Conservation (phyloP, 2,888 invertebrate species). For the Electrophaes corylata region DNA sequence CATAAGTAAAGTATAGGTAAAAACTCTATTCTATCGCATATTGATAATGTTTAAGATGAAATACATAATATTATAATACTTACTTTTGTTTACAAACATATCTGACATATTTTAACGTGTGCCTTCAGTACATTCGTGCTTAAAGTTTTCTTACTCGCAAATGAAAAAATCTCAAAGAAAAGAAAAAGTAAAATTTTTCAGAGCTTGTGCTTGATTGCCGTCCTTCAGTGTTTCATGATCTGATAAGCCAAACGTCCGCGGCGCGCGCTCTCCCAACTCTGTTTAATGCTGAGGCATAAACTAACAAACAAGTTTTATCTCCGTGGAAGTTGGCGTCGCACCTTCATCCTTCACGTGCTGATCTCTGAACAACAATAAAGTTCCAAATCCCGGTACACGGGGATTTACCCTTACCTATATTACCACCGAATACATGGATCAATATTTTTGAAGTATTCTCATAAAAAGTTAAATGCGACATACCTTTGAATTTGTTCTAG, state of each 20-base stretch:
- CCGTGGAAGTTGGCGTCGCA: constrained; percentile 68
- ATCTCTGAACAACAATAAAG: constrained; percentile 75
- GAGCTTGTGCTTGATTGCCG: constrained; percentile 38
- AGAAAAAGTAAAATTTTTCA: constrained; percentile 40
- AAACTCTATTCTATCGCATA: no score
- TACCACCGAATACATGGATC: constrained; percentile 19
- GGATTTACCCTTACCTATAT: constrained; percentile 55
- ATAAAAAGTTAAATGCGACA: constrained; percentile 13
- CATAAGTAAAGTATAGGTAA: no score
- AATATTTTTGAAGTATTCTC: constrained; percentile 24
- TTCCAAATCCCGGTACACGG: constrained; percentile 53
- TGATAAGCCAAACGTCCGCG: constrained; percentile 51
- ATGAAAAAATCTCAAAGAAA: constrained; percentile 36
- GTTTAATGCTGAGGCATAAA: constrained; percentile 62
- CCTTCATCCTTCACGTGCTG: constrained; percentile 79
- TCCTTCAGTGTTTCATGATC: constrained; percentile 50
- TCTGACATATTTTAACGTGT: constrained; percentile 37
- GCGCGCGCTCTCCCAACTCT: constrained; percentile 47
- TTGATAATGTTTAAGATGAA: no score
- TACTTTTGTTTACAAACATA: constrained; percentile 1
- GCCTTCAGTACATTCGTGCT: constrained; percentile 25
- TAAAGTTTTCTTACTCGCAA: constrained; percentile 35
- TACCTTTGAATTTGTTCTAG: neutral
- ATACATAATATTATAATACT: no score
- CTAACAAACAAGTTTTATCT: constrained; percentile 81